A percentile compares a stretch with the other conserved stretches of the same genome.
Conservation (phyloP, 2,113 vertebrate genomes). For the Oncorhynchus mykiss region DNA sequence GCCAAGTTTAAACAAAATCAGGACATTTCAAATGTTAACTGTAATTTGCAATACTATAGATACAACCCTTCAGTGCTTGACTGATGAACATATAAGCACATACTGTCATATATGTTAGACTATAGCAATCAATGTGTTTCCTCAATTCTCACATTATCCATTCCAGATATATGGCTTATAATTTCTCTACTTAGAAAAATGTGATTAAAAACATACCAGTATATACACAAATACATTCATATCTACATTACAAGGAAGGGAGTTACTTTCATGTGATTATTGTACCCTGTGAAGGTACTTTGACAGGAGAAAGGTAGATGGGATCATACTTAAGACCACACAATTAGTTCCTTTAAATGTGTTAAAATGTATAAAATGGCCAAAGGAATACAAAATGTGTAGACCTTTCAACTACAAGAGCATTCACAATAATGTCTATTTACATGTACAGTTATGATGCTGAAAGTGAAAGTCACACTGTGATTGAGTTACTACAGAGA, state of each 20-base stretch:
- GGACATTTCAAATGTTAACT: slow-evolving; percentile 46
- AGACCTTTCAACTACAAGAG: slow-evolving; percentile 40
- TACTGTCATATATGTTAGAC: slow-evolving; percentile 35
- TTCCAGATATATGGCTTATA: slow-evolving; percentile 76
- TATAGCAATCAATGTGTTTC: slow-evolving; percentile 41
- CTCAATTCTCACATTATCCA: slow-evolving; percentile 56
- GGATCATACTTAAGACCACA: slow-evolving; percentile 36
- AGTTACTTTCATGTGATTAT: slow-evolving; percentile 46
- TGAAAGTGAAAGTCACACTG: slow-evolving; percentile 6
- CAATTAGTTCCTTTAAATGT: slow-evolving; percentile 28
- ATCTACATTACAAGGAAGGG: slow-evolving; percentile 72
- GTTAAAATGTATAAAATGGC: slow-evolving; percentile 48
- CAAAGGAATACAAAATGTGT: slow-evolving; percentile 49
- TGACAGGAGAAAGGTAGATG: slow-evolving; percentile 12
- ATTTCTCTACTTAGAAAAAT: slow-evolving; percentile 77
- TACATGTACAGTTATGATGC: slow-evolving; percentile 42
- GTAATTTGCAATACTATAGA: slow-evolving; percentile 28
- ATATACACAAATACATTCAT: slow-evolving; percentile 78
- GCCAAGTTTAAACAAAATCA: slow-evolving; percentile 54
- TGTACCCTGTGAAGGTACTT: slow-evolving; percentile 44
- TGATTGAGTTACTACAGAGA: neutral
- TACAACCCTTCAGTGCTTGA: slow-evolving; percentile 45
- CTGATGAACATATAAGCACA: slow-evolving; percentile 54
- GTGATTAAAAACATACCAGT: slow-evolving; percentile 77
- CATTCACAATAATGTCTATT: slow-evolving; percentile 50